Evolutionary conservation across 2,113 vertebrate species (phyloP).

Genomic region (Nematolebias whitei): DNA sequence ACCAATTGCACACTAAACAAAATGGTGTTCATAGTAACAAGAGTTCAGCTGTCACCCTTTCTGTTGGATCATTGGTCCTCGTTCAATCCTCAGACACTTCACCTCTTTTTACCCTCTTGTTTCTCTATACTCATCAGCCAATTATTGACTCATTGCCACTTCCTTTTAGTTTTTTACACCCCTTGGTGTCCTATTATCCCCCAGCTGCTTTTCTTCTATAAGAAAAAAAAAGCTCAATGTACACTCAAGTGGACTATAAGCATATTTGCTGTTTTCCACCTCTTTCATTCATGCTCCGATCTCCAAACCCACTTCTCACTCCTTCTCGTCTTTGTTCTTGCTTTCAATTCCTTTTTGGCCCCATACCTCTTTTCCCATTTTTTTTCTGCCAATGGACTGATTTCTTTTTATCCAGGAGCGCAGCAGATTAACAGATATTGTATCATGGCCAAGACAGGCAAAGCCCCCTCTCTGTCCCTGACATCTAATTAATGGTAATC

Average conservation of each 20-base stretch:
- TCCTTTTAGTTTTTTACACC: slow-evolving; percentile 53
- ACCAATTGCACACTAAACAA: neutral
- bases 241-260: slow-evolving; percentile 71
- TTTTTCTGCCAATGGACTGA: slow-evolving; percentile 84
- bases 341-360: slow-evolving; percentile 62
- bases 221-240: slow-evolving; percentile 65
- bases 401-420: slow-evolving; percentile 84
- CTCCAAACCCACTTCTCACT: slow-evolving; percentile 54
- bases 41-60: neutral
- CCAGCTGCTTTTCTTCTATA: slow-evolving; percentile 65
- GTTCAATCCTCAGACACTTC: slow-evolving; percentile 60
- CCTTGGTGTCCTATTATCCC: slow-evolving; percentile 65
- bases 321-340: slow-evolving; percentile 65
- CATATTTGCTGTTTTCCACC: slow-evolving; percentile 56
- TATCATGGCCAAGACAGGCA: slow-evolving; percentile 87
- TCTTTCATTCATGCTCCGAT: slow-evolving; percentile 60
- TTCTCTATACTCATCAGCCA: slow-evolving; percentile 50
- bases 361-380: slow-evolving; percentile 73
- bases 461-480: slow-evolving; percentile 77
- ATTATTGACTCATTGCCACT: slow-evolving; percentile 64
- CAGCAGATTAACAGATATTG: slow-evolving; percentile 87
- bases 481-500: slow-evolving; percentile 91
- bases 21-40: neutral
- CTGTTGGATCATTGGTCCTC: slow-evolving; percentile 1
- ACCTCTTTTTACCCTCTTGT: slow-evolving; percentile 45